Percentiles rank a stretch among this genome's conserved stretches.
Conservation (phyloP, 2,113 vertebrate genomes). For the Glaucidium brasilianum region DNA sequence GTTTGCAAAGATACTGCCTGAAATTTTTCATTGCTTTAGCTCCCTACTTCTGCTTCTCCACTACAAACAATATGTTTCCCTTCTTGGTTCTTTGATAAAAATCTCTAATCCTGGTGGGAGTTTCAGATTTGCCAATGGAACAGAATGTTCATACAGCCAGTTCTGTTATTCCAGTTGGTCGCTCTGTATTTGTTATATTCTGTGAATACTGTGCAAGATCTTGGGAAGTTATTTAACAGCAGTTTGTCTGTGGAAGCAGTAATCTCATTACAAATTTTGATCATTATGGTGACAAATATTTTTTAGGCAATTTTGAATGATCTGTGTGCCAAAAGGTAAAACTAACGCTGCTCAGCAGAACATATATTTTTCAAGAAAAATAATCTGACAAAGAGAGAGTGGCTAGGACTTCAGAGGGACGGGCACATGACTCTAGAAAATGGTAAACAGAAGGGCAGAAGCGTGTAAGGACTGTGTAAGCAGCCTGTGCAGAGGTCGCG, state of each 20-base stretch:
- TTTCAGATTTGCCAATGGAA: not conserved
- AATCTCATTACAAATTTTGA: not conserved
- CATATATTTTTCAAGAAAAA: not conserved
- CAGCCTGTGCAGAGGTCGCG: not conserved
- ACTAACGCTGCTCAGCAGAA: not conserved
- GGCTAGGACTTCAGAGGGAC: not conserved
- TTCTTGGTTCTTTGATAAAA: not conserved
- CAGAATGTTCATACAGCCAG: not conserved
- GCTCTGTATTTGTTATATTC: not conserved
- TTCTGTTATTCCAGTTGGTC: not conserved
- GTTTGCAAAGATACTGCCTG: not conserved
- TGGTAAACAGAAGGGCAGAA: not conserved
- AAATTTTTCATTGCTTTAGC: not conserved
- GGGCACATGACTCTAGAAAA: not conserved
- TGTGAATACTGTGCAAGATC: not conserved
- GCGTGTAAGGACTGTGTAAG: not conserved
- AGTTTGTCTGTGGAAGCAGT: not conserved
- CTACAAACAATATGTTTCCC: not conserved
- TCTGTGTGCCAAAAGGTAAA: not conserved
- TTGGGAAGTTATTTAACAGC: not conserved
- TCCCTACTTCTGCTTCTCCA: not conserved
- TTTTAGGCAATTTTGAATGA: not conserved
- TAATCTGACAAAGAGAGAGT: not conserved
- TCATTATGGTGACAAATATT: not conserved
- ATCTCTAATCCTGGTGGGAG: not conserved